Conservation (phyloP, 2,113 vertebrate species). For the Plestiodon gilberti region DNA sequence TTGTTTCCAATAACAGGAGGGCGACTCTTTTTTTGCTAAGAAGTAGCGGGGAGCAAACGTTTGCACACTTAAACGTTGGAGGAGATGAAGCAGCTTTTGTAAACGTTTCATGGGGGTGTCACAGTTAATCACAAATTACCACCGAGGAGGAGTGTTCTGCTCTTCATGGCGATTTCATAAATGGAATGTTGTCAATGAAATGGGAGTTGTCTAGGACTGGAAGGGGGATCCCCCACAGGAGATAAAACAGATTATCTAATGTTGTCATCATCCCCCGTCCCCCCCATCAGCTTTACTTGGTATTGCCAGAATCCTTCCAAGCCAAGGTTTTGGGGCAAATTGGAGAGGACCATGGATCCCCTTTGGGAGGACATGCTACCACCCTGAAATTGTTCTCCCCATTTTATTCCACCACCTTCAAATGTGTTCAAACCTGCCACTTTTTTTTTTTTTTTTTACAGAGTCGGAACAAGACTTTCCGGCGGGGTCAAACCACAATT, state of each 20-base stretch:
- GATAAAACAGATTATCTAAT: background rate
- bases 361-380: background rate
- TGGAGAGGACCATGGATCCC: background rate
- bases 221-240: background rate
- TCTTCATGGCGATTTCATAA: background rate
- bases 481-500: background rate
- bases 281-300: background rate
- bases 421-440: background rate
- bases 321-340: background rate
- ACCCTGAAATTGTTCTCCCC: background rate
- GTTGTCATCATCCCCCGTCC: no score
- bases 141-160: background rate
- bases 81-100: background rate
- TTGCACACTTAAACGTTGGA: background rate
- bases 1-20: background rate
- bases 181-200: background rate
- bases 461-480: background rate
- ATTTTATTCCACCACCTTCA: background rate
- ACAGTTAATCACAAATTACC: background rate
- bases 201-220: background rate
- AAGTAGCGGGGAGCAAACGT: background rate
- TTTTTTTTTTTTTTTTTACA: background rate
- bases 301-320: background rate
- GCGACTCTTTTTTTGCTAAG: background rate
- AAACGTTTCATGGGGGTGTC: background rate